phyloP scores from a whole-genome alignment of 2,888 invertebrate species.

The Ametastegia equiseti region DNA sequence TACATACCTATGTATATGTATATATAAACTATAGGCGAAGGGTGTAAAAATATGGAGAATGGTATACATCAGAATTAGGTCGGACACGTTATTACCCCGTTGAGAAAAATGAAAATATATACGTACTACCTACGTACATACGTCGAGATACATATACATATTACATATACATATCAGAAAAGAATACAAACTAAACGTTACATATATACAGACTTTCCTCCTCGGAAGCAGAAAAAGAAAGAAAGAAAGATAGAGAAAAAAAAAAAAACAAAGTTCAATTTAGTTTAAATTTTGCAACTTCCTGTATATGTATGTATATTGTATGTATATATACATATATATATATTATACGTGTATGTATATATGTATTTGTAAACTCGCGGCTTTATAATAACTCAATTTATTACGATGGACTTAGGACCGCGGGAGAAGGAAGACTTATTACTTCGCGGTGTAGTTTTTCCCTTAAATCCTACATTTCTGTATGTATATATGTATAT shows the following conservation, averaged over 20 bases:
- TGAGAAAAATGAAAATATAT: constrained; percentile 1
- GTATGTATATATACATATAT: too few relatives aligned
- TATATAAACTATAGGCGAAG: background rate
- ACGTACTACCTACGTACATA: background rate
- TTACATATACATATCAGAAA: too few relatives aligned
- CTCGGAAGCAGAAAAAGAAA: too few relatives aligned
- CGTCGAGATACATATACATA: too few relatives aligned
- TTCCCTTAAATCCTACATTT: background rate
- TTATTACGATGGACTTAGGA: background rate
- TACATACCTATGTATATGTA: background rate
- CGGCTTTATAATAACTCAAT: background rate
- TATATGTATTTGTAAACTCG: background rate
- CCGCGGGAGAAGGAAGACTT: constrained; percentile 7
- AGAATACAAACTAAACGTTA: too few relatives aligned
- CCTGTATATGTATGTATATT: too few relatives aligned
- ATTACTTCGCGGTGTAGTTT: background rate
- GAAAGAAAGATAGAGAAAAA: too few relatives aligned
- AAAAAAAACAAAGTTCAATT: too few relatives aligned
- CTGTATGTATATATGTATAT: constrained; percentile 17
- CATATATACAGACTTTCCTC: too few relatives aligned
- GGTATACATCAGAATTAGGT: constrained; percentile 37
- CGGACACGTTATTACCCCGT: constrained; percentile 29
- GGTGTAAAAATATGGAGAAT: background rate
- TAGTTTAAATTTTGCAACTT: too few relatives aligned
- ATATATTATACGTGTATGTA: background rate